Evolutionary conservation across 2,888 invertebrate species (phyloP), one percentile per base, ranked within the genome.

Genomic region (Dryococelus australis): DNA sequence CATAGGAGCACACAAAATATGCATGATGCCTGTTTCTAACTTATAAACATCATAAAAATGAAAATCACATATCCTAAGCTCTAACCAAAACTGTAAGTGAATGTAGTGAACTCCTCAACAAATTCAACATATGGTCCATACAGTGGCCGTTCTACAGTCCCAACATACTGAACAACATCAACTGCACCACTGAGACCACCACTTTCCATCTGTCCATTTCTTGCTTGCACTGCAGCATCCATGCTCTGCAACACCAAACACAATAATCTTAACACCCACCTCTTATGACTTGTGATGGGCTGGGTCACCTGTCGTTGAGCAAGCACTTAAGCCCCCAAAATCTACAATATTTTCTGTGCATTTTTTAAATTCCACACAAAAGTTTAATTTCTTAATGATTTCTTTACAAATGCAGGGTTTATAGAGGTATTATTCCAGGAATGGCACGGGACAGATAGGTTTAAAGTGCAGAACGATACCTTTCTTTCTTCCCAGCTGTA

Each of bases 31-130:
- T n/a, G n/a, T 20, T 65, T 65, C 65, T 16, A 65, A n/a, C 65
- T 65, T 51, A 12, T 20, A 20, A 20, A 51, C 51, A 51, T 20
- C 51, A 51, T 20, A 12, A 35, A 35, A 35, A 51, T 20, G 51
- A 51, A 20, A 51, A 51, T 65, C 8, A 20, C 12, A 47, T 16
- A 6, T 47, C 16, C 47, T 47, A 65, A 1, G n/a, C n/a, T 65
- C 65, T 65, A 65, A n/a, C 65, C 65, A 65, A 65, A 65, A 65
- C 65, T 65, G 65, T 65, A 65, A 65, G 10, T 65, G 65, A 65
- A 10, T 16, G 65, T 65, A n/a, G 65, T 65, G 6, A 65, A 65
- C 65, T 65, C 65, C 65, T 65, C 65, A n/a, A 65, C 65, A n/a
- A 16, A 65, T 65, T 65, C 65, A n/a, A 65, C 65, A 65, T 65